Evolutionary conservation across 2,113 vertebrate genomes (phyloP).

Genomic region (Picathartes gymnocephalus): DNA sequence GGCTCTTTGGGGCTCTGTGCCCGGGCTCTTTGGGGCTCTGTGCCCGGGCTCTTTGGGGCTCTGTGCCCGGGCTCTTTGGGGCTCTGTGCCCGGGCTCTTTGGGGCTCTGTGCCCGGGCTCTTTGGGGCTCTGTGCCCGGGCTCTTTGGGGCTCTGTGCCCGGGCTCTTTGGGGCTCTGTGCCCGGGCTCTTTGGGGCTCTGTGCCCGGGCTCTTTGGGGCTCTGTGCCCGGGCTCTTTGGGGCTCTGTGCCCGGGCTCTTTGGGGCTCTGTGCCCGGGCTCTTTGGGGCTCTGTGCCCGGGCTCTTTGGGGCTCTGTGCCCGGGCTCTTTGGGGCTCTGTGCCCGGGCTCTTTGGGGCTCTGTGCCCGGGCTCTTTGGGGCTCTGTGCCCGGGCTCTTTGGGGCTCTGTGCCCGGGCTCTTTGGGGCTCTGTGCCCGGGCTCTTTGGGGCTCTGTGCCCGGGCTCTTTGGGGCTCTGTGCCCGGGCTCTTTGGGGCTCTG

Average conservation of each 20-base stretch:
- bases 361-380: too few relatives aligned
- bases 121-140: too few relatives aligned
- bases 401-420: too few relatives aligned
- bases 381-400: background rate
- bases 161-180: background rate
- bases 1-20: too few relatives aligned
- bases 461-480: too few relatives aligned
- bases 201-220: background rate
- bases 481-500: background rate
- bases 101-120: background rate
- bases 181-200: too few relatives aligned
- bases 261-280: too few relatives aligned
- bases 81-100: too few relatives aligned
- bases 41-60: too few relatives aligned
- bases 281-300: background rate
- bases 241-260: background rate
- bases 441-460: too few relatives aligned
- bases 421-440: background rate
- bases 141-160: background rate
- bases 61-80: background rate
- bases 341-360: background rate
- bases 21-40: background rate
- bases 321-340: too few relatives aligned
- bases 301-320: background rate
- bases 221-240: too few relatives aligned